Conservation (phyloP, 53 echinoderm and acorn worm species). For the Luidia sarsii region DNA sequence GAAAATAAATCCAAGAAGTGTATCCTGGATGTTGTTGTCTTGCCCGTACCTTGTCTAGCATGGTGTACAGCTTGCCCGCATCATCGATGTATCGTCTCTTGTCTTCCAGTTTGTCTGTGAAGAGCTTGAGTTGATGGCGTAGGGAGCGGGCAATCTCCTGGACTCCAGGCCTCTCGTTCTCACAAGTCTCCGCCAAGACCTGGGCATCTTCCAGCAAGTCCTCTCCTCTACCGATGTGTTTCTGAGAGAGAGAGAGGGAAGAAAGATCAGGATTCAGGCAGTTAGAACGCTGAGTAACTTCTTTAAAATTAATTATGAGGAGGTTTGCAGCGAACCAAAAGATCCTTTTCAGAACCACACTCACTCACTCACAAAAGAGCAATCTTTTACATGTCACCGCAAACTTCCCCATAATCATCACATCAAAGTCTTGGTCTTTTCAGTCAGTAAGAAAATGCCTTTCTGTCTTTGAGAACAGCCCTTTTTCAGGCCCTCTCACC, state of each 20-base stretch:
- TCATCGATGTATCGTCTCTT: conserved; percentile 77
- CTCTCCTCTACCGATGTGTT: conserved; percentile 79
- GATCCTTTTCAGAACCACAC: too few species aligned
- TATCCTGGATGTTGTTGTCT: too few species aligned
- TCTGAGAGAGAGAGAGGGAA: conserved; percentile 43
- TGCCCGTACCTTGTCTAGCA: conserved; percentile 74
- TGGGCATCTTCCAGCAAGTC: conserved; percentile 82
- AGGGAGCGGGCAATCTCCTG: conserved; percentile 50
- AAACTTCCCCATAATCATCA: too few species aligned
- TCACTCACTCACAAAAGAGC: too few species aligned
- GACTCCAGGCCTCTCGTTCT: conserved; percentile 26
- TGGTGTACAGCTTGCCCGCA: conserved; percentile 69
- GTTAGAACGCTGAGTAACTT: too few species aligned
- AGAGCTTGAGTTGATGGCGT: conserved; percentile 61
- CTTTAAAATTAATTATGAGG: neutral
- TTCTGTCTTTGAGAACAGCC: too few species aligned
- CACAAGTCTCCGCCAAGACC: conserved; percentile 27
- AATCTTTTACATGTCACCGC: too few species aligned
- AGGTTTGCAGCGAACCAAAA: neutral
- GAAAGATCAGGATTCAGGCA: too few species aligned
- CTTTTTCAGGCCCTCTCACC: too few species aligned
- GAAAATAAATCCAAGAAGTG: too few species aligned
- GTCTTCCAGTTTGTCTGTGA: conserved; percentile 71
- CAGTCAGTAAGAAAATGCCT: too few species aligned
- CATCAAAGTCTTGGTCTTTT: too few species aligned